These are phyloP conservation scores for Hippoglossus stenolepis DNA, from an alignment of 2,113 vertebrate genomes.

Conservation along the genomic window DNA sequence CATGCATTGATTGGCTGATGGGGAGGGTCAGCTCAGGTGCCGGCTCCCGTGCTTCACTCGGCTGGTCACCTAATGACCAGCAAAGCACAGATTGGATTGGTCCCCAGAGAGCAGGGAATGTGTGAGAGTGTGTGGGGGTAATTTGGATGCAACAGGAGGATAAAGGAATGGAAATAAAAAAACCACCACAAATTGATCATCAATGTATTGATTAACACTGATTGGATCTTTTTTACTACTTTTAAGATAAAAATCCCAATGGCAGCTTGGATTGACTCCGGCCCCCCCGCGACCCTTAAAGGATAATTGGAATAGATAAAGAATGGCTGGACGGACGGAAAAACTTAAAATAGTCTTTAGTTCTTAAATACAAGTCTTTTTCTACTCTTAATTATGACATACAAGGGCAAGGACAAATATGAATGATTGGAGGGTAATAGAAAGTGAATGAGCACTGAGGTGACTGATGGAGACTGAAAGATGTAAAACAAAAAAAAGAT, in stretches of 20 bases:
- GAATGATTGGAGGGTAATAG: background rate
- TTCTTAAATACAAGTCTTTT: background rate
- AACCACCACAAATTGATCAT: background rate
- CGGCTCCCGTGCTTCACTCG: background rate
- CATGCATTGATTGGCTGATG: constrained; percentile 37
- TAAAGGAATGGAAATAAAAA: background rate
- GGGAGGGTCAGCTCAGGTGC: background rate
- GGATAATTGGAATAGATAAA: no score
- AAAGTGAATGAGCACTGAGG: background rate
- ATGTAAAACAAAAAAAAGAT: background rate
- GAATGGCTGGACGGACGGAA: no score
- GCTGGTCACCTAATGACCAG: constrained; percentile 29
- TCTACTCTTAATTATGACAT: background rate
- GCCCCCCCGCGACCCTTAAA: no score
- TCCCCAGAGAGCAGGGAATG: constrained; percentile 6
- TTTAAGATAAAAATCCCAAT: background rate
- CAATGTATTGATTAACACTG: background rate
- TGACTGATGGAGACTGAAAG: constrained; percentile 6
- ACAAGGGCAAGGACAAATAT: background rate
- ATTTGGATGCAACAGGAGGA: constrained; percentile 3
- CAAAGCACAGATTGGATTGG: constrained; percentile 8
- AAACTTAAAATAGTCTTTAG: no score
- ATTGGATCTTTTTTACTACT: background rate
- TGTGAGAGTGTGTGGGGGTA: background rate
- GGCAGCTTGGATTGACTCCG: no score